Evolutionary conservation across 2,888 invertebrate genomes (phyloP), one percentile per base, ranked within the genome.

Genomic region (Dermolepida albohirtum): DNA sequence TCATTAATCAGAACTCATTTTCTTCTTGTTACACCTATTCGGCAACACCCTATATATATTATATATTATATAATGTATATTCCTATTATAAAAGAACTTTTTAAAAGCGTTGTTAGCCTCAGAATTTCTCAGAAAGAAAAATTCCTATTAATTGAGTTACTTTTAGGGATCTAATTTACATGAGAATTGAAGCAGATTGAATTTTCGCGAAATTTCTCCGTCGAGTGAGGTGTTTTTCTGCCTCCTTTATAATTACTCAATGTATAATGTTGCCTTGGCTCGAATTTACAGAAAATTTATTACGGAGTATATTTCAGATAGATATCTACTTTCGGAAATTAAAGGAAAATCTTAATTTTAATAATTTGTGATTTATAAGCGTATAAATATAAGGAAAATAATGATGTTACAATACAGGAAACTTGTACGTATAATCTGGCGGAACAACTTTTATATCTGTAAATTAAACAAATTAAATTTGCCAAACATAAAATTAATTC

Each of bases 161-260:
- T 65, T 65, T 54, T 41, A 41, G 43, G 47, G 65, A 65, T 65
- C 65, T 65, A 65, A 65, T 65, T 65, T 65, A 65, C 65, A 65
- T 65, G 65, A 65, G 54, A 65, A 65, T 65, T 65, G 65, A 65
- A 47, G 65, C 65, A 65, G 65, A 65, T 65, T 62, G 47, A 62
- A 47, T 62, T 62, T 62, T 47, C 29, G 14, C 12, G 47, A 59
- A 59, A 59, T 44, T 57, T 47, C 47, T 27, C 12, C 47, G 14
- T 39, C 29, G 14, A 8, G 16, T 2, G 14, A 43, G 43, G 27
- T 62, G 59, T 62, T 62, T 62, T 47, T 62, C 59, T 14, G 14
- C 47, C 29, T 49, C 34, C 59, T 14, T 47, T 47, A 22, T 62
- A 62, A 59, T 59, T 62, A 34, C 16, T 16, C 47, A 39, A 47